These are phyloP conservation scores for Carpatolechia fugitivella DNA, from an alignment of 2,888 invertebrate genomes.

Conservation along the genomic window DNA sequence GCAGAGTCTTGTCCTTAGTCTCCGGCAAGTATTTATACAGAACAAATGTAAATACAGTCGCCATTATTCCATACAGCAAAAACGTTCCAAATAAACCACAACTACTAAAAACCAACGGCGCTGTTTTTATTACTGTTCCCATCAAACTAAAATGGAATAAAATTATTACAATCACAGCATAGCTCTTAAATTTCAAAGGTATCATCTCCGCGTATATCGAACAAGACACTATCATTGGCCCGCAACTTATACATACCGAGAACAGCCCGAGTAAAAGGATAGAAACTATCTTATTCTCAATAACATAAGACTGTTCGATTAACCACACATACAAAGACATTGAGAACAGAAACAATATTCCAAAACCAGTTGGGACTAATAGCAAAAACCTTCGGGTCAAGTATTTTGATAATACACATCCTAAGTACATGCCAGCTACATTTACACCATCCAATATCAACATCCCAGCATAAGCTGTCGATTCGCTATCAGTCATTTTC, in stretches of 20 bases:
- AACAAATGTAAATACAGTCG: constrained; percentile 22
- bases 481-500: constrained; percentile 43
- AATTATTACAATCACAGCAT: constrained; percentile 38
- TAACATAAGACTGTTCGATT: constrained; percentile 32
- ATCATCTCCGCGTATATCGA: constrained; percentile 50
- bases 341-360: constrained; percentile 42
- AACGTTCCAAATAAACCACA: constrained; percentile 49
- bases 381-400: constrained; percentile 46
- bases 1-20: constrained; percentile 31
- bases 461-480: constrained; percentile 50
- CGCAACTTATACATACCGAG: constrained; percentile 50
- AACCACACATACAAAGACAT: constrained; percentile 51
- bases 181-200: constrained; percentile 45
- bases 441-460: constrained; percentile 54
- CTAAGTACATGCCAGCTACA: constrained; percentile 53
- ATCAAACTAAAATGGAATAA: constrained; percentile 40
- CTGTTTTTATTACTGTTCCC: constrained; percentile 44
- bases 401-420: constrained; percentile 45
- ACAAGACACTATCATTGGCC: constrained; percentile 52
- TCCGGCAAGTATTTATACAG: constrained; percentile 30
- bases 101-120: constrained; percentile 42
- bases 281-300: constrained; percentile 43
- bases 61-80: constrained; percentile 26
- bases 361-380: constrained; percentile 39
- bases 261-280: constrained; percentile 43